phyloP scores from a whole-genome alignment of 2,888 invertebrate species.

The Drosophila greeni region DNA sequence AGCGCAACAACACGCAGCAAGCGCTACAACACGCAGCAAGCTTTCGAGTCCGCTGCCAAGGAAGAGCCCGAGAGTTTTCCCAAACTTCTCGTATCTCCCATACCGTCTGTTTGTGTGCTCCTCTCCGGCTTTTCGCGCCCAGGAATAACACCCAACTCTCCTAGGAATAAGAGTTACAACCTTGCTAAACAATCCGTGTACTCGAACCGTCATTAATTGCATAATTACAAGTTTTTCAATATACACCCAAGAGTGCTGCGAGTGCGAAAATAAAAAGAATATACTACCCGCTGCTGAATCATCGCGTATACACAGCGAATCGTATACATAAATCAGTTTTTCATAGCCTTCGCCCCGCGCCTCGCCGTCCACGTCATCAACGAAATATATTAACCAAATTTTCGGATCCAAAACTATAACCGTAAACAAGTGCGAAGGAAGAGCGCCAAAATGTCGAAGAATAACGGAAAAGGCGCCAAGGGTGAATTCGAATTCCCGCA shows the following conservation, averaged over 20 bases:
- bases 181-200: conserved; percentile 3
- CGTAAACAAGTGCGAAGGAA: conserved; percentile 20
- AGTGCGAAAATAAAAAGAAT: conserved; percentile 37
- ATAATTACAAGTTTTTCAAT: conserved; percentile 38
- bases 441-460: conserved; percentile 69
- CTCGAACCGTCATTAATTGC: conserved; percentile 37
- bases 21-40: conserved; percentile 65
- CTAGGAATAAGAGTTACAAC: conserved; percentile 7
- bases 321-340: conserved; percentile 34
- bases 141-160: conserved; percentile 19
- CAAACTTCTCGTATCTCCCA: conserved; percentile 40
- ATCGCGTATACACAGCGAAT: conserved; percentile 24
- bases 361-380: conserved; percentile 60
- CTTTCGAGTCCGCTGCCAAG: conserved; percentile 20
- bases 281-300: conserved; percentile 38
- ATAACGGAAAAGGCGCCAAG: conserved; percentile 65
- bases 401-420: conserved; percentile 17
- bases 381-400: conserved; percentile 43
- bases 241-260: conserved; percentile 23
- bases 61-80: conserved; percentile 24
- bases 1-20: conserved; percentile 69
- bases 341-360: conserved; percentile 44
- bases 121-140: conserved; percentile 24
- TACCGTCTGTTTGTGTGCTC: conserved; percentile 16
- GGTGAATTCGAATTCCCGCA: conserved; percentile 73